A percentile compares a stretch with the other conserved stretches of the same genome.
These are phyloP conservation scores for Andrena fulva DNA, from an alignment of 2,888 invertebrate genomes.

Conservation along the genomic window DNA sequence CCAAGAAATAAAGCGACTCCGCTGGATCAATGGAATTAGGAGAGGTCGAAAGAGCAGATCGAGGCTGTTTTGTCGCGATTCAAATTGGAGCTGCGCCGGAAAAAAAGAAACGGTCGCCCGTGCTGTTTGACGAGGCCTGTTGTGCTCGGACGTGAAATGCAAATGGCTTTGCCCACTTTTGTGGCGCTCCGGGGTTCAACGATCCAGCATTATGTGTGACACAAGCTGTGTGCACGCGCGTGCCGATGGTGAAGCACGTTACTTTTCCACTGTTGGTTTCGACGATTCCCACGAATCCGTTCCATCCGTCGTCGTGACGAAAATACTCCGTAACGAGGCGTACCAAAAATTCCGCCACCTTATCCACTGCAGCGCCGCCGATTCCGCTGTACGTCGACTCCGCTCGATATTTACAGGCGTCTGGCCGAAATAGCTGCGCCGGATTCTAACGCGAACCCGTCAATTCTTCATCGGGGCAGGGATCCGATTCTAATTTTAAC, in stretches of 20 bases:
- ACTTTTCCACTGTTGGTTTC: constrained; percentile 28
- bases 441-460: not conserved
- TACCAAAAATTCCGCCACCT: too few relatives aligned
- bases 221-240: not conserved
- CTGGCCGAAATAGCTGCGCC: not conserved
- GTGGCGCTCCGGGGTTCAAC: constrained; percentile 53
- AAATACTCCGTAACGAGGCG: not conserved
- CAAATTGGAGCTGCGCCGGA: constrained; percentile 3
- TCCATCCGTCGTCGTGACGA: not conserved
- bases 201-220: constrained; percentile 52
- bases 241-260: constrained; percentile 33
- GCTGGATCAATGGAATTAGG: not conserved
- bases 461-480: not conserved
- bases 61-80: not conserved
- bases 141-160: constrained; percentile 57
- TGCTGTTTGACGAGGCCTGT: constrained; percentile 32
- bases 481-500: constrained; percentile 2
- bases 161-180: constrained; percentile 55
- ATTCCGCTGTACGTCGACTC: too few relatives aligned
- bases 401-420: too few relatives aligned
- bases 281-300: constrained; percentile 20
- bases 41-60: not conserved
- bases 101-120: not conserved
- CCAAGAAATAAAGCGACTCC: not conserved
- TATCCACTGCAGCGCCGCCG: too few relatives aligned